Conservation (phyloP, 2,888 invertebrate species). For the Tetheella fluctuosa region DNA sequence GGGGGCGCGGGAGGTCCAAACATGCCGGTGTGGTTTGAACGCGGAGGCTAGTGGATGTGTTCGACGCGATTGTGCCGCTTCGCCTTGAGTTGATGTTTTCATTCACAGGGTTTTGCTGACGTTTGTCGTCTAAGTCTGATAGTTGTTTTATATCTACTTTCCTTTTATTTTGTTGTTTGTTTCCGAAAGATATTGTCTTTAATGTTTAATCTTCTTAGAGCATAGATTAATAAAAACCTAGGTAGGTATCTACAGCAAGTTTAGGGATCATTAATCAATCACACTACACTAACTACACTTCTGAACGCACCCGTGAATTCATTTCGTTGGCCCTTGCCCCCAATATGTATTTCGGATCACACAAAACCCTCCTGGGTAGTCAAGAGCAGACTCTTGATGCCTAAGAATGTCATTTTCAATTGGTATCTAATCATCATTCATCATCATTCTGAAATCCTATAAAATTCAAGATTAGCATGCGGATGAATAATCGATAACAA, state of each 20-base stretch:
- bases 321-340: too few relatives aligned
- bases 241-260: too few relatives aligned
- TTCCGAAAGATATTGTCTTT: conserved; percentile 26
- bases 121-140: conserved; percentile 50
- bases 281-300: too few relatives aligned
- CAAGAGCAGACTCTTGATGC: too few relatives aligned
- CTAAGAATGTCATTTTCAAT: too few relatives aligned
- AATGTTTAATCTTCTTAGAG: conserved; percentile 16
- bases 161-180: conserved; percentile 48
- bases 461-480: neutral
- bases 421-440: too few relatives aligned
- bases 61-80: conserved; percentile 63
- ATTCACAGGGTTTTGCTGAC: conserved; percentile 76
- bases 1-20: conserved; percentile 45
- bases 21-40: conserved; percentile 39
- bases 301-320: too few relatives aligned
- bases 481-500: neutral
- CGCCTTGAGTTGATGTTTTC: conserved; percentile 65
- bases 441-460: too few relatives aligned
- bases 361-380: too few relatives aligned
- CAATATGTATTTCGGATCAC: too few relatives aligned
- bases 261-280: too few relatives aligned
- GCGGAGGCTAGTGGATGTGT: conserved; percentile 54
- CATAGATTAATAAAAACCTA: neutral
- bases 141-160: conserved; percentile 55